phyloP scores from a whole-genome alignment of 2,888 invertebrate species.

The Drosophila kuntzei region DNA sequence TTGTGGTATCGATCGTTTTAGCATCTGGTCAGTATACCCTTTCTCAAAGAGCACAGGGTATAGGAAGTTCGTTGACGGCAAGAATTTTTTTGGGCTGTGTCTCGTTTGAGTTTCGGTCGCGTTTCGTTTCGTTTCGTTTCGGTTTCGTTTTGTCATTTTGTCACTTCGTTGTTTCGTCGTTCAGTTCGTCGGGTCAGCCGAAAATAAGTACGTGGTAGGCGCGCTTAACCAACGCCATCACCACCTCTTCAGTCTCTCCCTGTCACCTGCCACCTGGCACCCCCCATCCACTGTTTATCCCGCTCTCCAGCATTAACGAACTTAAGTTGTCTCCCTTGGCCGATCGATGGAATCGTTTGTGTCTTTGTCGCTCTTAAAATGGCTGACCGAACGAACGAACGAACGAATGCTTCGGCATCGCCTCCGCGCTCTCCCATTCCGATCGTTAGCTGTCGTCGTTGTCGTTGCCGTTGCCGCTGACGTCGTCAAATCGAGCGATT shows the following conservation, averaged over 20 bases:
- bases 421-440: background rate
- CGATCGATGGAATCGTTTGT: conserved; percentile 15
- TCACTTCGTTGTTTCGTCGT: conserved; percentile 12
- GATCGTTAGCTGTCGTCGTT: conserved; percentile 5
- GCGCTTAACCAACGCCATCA: conserved; percentile 11
- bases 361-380: conserved; percentile 48
- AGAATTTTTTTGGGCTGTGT: conserved; percentile 21
- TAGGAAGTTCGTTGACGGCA: conserved; percentile 36
- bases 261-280: background rate
- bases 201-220: conserved; percentile 40
- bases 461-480: conserved; percentile 16
- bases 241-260: background rate
- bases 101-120: conserved; percentile 8
- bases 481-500: conserved; percentile 24
- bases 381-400: conserved; percentile 25
- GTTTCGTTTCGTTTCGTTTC: no score
- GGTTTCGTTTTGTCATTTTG: no score
- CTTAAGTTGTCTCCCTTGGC: conserved; percentile 43
- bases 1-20: no score
- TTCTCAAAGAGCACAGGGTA: conserved; percentile 12
- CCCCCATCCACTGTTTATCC: background rate
- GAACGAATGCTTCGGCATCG: conserved; percentile 6
- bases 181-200: conserved; percentile 27
- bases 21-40: no score
- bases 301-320: conserved; percentile 7